phyloP scores from a whole-genome alignment of 2,113 vertebrate species.

The Ageneiosus marmoratus region DNA sequence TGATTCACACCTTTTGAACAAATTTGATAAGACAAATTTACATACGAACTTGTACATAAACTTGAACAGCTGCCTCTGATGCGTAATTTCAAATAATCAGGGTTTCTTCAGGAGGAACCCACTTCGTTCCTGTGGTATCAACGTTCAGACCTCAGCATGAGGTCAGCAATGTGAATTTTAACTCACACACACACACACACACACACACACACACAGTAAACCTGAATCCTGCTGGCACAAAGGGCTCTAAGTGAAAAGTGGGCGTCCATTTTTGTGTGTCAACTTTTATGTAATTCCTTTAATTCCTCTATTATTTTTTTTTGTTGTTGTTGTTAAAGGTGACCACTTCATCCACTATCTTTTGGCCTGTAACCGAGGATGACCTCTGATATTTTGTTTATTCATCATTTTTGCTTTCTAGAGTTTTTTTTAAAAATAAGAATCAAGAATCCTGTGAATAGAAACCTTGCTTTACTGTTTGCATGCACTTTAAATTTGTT shows the following conservation, averaged over 20 bases:
- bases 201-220: conserved; percentile 51
- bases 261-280: conserved; percentile 94
- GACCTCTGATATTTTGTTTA: conserved; percentile 46
- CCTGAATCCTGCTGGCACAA: conserved; percentile 86
- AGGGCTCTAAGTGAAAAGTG: conserved; percentile 78
- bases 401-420: conserved; percentile 79
- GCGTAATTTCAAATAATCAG: conserved; percentile 30
- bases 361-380: conserved; percentile 68
- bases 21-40: conserved; percentile 90
- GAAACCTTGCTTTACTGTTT: conserved; percentile 90
- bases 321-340: conserved; percentile 86
- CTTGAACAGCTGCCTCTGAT: conserved; percentile 68
- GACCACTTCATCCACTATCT: conserved; percentile 59
- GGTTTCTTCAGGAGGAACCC: conserved; percentile 37
- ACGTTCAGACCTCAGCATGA: conserved; percentile 76
- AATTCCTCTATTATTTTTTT: conserved; percentile 85
- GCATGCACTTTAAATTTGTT: conserved; percentile 98
- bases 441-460: conserved; percentile 68
- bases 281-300: conserved; percentile 86
- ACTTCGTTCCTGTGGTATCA: conserved; percentile 37
- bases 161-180: conserved; percentile 90
- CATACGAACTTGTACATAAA: conserved; percentile 87
- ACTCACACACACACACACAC: conserved; percentile 48
- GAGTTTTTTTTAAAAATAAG: conserved; percentile 82
- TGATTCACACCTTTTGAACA: conserved; percentile 78